phyloP scores from a whole-genome alignment of 92 coral and sea anemone species.

The Palythoa grandis region DNA sequence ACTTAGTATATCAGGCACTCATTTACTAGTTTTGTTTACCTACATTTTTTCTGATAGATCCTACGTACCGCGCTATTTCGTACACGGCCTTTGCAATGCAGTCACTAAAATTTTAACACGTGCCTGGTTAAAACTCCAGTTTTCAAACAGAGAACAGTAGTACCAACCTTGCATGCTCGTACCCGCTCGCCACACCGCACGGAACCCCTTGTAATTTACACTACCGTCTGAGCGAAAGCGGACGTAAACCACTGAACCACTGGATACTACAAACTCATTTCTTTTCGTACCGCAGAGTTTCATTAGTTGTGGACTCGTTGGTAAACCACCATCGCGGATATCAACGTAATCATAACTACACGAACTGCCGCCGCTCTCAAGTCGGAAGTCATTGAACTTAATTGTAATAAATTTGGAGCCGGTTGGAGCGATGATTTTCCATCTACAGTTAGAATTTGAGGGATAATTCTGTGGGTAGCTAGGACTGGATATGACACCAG shows the following conservation, averaged over 20 bases:
- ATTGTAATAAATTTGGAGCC: not conserved
- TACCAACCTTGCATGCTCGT: not conserved
- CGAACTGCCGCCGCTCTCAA: not conserved
- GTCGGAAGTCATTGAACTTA: not conserved
- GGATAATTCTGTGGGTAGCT: not conserved
- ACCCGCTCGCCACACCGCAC: not conserved
- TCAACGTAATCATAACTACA: conserved; percentile 11
- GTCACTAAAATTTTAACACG: not conserved
- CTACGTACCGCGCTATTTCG: no score
- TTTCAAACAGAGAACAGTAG: not conserved
- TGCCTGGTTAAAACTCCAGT: not conserved
- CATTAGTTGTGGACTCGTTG: not conserved
- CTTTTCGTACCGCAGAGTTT: not conserved
- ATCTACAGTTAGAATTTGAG: not conserved
- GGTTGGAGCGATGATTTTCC: not conserved
- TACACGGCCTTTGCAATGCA: no score
- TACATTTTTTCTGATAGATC: no score
- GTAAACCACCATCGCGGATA: not conserved
- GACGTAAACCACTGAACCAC: not conserved
- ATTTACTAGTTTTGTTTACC: no score
- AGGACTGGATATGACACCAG: not conserved
- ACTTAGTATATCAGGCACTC: no score
- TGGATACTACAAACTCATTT: not conserved
- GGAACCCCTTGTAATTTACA: not conserved
- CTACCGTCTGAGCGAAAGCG: conserved; percentile 24